These are phyloP conservation scores for Drosophila chauvacae DNA, from an alignment of 1,140 invertebrate species.

Conservation along the genomic window DNA sequence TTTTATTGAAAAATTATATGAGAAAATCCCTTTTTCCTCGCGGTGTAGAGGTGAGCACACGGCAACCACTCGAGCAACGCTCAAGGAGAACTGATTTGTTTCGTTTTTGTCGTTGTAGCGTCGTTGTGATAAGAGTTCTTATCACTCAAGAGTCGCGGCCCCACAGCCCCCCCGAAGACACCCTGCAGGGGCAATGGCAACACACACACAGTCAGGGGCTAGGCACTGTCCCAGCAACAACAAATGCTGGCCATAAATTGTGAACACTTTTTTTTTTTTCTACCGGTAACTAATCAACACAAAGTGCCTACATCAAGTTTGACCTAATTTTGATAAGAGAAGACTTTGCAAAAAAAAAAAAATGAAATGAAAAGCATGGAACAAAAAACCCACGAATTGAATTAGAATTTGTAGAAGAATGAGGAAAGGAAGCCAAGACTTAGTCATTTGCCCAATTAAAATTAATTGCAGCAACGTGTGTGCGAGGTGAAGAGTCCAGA, in stretches of 20 bases:
- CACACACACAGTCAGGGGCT: conserved; percentile 8
- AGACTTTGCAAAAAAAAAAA: conserved; percentile 53
- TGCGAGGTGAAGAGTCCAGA: conserved; percentile 1
- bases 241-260: conserved; percentile 26
- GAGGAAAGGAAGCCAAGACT: conserved; percentile 13
- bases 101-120: conserved; percentile 27
- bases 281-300: conserved; percentile 59
- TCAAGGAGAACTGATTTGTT: conserved; percentile 61
- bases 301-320: conserved; percentile 67
- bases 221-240: neutral
- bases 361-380: neutral
- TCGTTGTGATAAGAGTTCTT: conserved; percentile 37
- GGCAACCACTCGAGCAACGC: conserved; percentile 37
- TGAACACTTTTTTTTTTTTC: neutral
- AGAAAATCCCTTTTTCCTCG: neutral
- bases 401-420: conserved; percentile 9
- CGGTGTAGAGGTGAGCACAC: conserved; percentile 31
- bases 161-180: neutral
- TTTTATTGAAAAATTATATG: too few species aligned
- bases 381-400: conserved; percentile 1
- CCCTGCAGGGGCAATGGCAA: conserved; percentile 9
- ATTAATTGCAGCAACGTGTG: conserved; percentile 49
- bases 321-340: conserved; percentile 73
- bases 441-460: conserved; percentile 59
- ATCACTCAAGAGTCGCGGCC: conserved; percentile 21